phyloP scores from a whole-genome alignment of 2,797 vertebrate genomes.

The Artibeus lituratus region DNA sequence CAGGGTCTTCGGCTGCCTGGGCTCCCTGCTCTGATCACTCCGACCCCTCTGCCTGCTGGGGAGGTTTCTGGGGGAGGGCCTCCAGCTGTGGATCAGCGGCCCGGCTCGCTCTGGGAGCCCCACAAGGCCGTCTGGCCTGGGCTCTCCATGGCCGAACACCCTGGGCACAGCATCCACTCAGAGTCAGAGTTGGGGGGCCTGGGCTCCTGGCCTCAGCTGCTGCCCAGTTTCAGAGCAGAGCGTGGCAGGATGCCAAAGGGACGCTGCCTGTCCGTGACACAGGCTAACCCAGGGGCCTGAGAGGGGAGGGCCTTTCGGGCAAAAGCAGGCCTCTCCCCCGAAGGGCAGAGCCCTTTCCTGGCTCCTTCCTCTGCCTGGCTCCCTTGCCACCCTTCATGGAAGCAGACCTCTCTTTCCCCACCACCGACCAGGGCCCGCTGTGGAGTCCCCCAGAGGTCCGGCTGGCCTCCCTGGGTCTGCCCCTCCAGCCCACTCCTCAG shows the following conservation, averaged over 20 bases:
- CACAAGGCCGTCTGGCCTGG: fast-evolving
- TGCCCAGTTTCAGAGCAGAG: not conserved
- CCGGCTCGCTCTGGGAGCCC: not conserved
- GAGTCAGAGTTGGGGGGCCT: fast-evolving
- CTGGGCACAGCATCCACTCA: not conserved
- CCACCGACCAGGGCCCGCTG: not conserved
- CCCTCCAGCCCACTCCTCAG: too few relatives aligned
- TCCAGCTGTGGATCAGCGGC: not conserved
- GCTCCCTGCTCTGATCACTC: not conserved
- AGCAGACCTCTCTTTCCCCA: not conserved
- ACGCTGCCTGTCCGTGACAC: not conserved
- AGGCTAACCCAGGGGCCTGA: not conserved
- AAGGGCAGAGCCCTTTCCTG: not conserved
- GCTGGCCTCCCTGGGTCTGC: not conserved
- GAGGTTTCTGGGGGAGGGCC: too few relatives aligned
- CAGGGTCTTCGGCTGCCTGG: not conserved
- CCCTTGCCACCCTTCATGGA: not conserved
- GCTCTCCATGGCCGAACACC: not conserved
- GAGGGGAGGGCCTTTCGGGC: not conserved
- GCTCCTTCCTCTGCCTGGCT: too few relatives aligned
- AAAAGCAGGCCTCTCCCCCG: not conserved
- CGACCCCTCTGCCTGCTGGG: not conserved
- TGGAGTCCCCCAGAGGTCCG: not conserved
- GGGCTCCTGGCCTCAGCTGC: not conserved
- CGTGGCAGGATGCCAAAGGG: not conserved